Evolutionary conservation across 2,888 invertebrate species (phyloP), one percentile per base, ranked within the genome.

Genomic region (Ectropis crepuscularia): DNA sequence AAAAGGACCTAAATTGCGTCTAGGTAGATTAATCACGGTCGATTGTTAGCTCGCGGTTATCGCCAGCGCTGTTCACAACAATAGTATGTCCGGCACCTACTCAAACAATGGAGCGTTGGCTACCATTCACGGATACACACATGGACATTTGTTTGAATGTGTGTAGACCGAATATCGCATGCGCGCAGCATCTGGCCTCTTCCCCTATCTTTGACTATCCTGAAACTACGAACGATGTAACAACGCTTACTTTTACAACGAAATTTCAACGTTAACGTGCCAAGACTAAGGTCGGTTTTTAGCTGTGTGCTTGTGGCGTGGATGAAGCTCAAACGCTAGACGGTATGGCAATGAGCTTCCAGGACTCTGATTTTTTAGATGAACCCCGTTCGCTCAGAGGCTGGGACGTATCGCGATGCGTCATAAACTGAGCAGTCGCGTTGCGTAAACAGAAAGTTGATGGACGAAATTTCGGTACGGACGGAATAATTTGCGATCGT

Each of bases 131-230:
- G 73, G 73, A 79, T 75, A 78, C 78, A 79, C 70, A 74, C 76
- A 74, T 73, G 67, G 70, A 67, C 16, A 42, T 69, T 73, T 65
- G 67, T 67, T 62, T 74, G 69, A 76, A 79, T 78, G 84, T 76
- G 83, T 74, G 76, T 59, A 67, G 55, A 64, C 55, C 65, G 69
- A 47, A 81, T 81, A 81, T 78, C 92, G 92, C 92, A 92, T 92
- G 92, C 92, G 92, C 89, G 81, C 90, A 90, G 90, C 92, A 90
- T 92, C 92, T 90, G 88, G 85, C 84, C 80, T 84, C 82, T 83
- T 83, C 85, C 87, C 85, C 86, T 86, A 84, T 85, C 85, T 86
- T 75, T 66, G 53, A 36, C 68, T 62, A 59, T 10, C 55, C 65
- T 65, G 63, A 73, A 57, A 65, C 65, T 59, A 53, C 50, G 71